Evolutionary conservation across 2,113 vertebrate species (phyloP).

Genomic region (Scomber colias): DNA sequence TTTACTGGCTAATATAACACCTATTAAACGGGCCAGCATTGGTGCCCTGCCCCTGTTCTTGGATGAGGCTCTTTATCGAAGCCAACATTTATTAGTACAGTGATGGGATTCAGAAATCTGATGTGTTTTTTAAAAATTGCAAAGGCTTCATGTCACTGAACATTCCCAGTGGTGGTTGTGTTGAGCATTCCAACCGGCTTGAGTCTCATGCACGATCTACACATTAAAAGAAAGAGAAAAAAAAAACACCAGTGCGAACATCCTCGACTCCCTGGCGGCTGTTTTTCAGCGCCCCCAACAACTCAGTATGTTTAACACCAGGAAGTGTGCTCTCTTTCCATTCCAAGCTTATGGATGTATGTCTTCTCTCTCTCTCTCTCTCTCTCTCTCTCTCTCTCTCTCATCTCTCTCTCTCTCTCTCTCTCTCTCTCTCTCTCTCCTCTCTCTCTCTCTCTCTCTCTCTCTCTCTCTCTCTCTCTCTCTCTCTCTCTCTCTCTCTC

Average conservation of each 20-base stretch:
- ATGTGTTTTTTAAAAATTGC: not conserved
- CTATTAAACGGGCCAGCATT: not conserved
- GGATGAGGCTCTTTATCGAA: not conserved
- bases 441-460: not conserved
- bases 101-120: slow-evolving; percentile 8
- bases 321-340: slow-evolving; percentile 50
- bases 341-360: slow-evolving; percentile 67
- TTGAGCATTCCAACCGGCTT: slow-evolving; percentile 56
- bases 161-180: slow-evolving; percentile 64
- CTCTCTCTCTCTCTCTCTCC: slow-evolving; percentile 43
- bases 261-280: not conserved
- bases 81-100: not conserved
- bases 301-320: slow-evolving; percentile 29
- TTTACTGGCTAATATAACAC: not conserved
- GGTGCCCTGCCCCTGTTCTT: not conserved
- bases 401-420: no score
- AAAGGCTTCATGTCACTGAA: slow-evolving; percentile 53
- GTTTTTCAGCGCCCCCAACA: slow-evolving; percentile 2
- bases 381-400: no score
- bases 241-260: not conserved
- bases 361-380: slow-evolving; percentile 30
- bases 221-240: not conserved
- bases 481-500: no score
- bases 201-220: not conserved
- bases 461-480: slow-evolving; percentile 49